phyloP scores from a whole-genome alignment of 1,140 invertebrate species.

The Drosophila eugracilis region DNA sequence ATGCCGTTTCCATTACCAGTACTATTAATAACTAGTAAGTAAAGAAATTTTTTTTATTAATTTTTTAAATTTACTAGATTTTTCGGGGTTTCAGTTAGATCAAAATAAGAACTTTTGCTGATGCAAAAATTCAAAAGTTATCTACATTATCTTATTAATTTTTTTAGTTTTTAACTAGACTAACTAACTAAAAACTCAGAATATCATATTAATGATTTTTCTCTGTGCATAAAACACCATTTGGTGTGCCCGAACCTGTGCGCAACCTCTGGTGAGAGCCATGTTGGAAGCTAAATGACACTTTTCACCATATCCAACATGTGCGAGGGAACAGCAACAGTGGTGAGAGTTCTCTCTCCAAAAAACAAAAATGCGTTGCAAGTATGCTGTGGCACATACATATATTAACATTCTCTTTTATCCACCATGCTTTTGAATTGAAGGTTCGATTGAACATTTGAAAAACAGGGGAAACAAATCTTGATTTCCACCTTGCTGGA shows the following conservation, averaged over 20 bases:
- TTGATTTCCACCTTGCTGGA: not conserved
- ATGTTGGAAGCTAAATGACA: not conserved
- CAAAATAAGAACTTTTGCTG: too few relatives aligned
- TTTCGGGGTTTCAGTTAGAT: too few relatives aligned
- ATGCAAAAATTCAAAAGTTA: too few relatives aligned
- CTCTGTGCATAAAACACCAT: not conserved
- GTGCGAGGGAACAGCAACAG: constrained; percentile 2
- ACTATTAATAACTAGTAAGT: constrained; percentile 96
- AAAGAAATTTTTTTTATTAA: not conserved
- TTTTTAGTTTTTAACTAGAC: too few relatives aligned
- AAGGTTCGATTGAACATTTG: constrained; percentile 6
- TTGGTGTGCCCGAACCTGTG: not conserved
- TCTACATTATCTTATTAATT: too few relatives aligned
- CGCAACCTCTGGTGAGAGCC: not conserved
- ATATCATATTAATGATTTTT: too few relatives aligned
- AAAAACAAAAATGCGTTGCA: constrained; percentile 1
- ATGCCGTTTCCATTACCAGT: constrained; percentile 96
- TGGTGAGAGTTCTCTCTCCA: constrained; percentile 1
- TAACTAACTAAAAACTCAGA: too few relatives aligned
- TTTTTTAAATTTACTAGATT: not conserved
- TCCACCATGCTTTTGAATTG: not conserved
- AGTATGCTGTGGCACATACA: constrained; percentile 1
- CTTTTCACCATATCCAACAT: constrained; percentile 1
- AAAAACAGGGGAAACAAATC: constrained; percentile 2
- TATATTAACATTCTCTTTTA: not conserved